These are phyloP conservation scores for Phrynocephalus vlangalii DNA, from an alignment of 2,797 vertebrate species.

Conservation along the genomic window DNA sequence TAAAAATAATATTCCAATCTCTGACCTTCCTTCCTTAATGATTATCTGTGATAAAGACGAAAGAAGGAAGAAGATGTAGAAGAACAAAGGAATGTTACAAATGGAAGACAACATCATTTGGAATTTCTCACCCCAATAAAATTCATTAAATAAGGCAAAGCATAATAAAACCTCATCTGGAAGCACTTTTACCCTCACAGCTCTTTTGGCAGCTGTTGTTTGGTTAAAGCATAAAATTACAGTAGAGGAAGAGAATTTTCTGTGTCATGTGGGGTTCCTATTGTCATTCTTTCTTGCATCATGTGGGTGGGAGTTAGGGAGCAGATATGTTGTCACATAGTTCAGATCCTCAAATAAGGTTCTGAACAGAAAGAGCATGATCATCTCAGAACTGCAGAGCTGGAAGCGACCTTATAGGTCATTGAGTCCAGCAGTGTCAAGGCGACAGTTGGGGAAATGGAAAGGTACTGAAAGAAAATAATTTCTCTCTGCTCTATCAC, in stretches of 20 bases:
- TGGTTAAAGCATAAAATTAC: not conserved
- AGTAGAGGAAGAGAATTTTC: not conserved
- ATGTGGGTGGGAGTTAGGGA: not conserved
- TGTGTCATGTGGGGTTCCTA: not conserved
- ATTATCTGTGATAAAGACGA: not conserved
- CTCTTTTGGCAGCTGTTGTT: not conserved
- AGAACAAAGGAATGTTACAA: not conserved
- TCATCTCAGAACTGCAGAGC: too few relatives aligned
- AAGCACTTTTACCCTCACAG: too few relatives aligned
- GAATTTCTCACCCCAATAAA: too few relatives aligned
- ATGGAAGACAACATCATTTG: not conserved
- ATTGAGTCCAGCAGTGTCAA: too few relatives aligned
- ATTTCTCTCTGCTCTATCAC: not conserved
- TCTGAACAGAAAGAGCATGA: too few relatives aligned
- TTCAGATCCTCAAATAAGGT: too few relatives aligned
- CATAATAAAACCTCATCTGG: too few relatives aligned
- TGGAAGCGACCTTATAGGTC: too few relatives aligned
- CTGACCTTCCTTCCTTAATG: not conserved
- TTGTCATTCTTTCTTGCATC: not conserved
- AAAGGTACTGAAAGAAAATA: not conserved
- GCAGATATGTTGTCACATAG: too few relatives aligned
- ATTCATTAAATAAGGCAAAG: too few relatives aligned
- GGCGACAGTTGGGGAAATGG: too few relatives aligned
- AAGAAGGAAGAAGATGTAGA: not conserved
- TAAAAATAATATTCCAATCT: not conserved